A percentile compares a stretch with the other conserved stretches of the same genome.
These are phyloP conservation scores for Syrmaticus mikado DNA, from an alignment of 2,113 vertebrate genomes.

Conservation along the genomic window DNA sequence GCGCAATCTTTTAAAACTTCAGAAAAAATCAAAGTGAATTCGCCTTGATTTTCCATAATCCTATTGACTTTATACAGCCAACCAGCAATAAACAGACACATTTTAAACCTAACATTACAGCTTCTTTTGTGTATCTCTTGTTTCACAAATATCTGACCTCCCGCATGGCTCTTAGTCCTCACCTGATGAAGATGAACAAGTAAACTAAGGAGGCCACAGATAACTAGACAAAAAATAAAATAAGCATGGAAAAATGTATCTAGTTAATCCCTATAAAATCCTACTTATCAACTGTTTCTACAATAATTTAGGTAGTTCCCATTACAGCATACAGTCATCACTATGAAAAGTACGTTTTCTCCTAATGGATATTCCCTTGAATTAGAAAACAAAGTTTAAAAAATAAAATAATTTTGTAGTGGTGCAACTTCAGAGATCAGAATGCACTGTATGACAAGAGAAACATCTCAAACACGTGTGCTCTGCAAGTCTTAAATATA, in stretches of 20 bases:
- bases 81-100: neutral
- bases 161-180: neutral
- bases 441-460: neutral
- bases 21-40: neutral
- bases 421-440: neutral
- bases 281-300: neutral
- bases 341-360: neutral
- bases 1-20: neutral
- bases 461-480: neutral
- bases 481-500: neutral
- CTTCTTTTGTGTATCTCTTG: neutral
- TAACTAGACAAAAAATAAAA: neutral
- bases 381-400: neutral
- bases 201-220: neutral
- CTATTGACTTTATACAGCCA: neutral
- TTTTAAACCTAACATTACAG: neutral
- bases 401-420: neutral
- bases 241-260: neutral
- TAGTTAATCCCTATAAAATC: neutral
- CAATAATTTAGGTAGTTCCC: neutral
- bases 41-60: neutral
- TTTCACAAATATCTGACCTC: neutral
- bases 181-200: neutral
- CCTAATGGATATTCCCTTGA: neutral
- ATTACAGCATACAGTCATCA: neutral